Conservation (phyloP, 2,888 invertebrate species). For the Drosophila heteroneura region DNA sequence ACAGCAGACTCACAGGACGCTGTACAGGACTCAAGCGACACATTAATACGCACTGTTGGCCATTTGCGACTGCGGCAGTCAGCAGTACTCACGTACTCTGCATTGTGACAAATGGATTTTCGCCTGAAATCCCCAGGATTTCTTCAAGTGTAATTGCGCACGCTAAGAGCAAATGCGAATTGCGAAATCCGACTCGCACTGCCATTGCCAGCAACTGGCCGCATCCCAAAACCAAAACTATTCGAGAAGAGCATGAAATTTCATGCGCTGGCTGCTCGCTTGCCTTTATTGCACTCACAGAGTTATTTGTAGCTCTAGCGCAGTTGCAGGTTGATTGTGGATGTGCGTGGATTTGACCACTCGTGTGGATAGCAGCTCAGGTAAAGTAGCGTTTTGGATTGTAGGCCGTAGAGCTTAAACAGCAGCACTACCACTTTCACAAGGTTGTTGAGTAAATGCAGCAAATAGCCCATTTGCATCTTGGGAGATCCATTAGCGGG, state of each 20-base stretch:
- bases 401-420: constrained; percentile 1
- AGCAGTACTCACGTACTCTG: constrained; percentile 75
- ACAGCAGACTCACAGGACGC: constrained; percentile 33
- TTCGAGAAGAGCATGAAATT: constrained; percentile 60
- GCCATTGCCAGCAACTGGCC: constrained; percentile 24
- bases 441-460: background rate
- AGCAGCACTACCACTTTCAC: background rate
- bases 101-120: constrained; percentile 83
- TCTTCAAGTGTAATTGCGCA: constrained; percentile 79
- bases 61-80: constrained; percentile 60
- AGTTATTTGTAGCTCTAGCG: constrained; percentile 59
- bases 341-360: constrained; percentile 31
- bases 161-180: constrained; percentile 66
- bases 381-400: background rate
- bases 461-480: background rate
- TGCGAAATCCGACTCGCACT: constrained; percentile 25
- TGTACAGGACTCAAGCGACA: constrained; percentile 61
- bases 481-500: background rate
- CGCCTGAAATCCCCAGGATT: constrained; percentile 77
- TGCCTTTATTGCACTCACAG: constrained; percentile 58
- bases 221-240: constrained; percentile 23
- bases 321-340: constrained; percentile 22
- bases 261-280: constrained; percentile 53
- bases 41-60: constrained; percentile 72
- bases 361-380: background rate